Conservation (phyloP, 2,797 vertebrate genomes). For the Acipenser oxyrinchus region DNA sequence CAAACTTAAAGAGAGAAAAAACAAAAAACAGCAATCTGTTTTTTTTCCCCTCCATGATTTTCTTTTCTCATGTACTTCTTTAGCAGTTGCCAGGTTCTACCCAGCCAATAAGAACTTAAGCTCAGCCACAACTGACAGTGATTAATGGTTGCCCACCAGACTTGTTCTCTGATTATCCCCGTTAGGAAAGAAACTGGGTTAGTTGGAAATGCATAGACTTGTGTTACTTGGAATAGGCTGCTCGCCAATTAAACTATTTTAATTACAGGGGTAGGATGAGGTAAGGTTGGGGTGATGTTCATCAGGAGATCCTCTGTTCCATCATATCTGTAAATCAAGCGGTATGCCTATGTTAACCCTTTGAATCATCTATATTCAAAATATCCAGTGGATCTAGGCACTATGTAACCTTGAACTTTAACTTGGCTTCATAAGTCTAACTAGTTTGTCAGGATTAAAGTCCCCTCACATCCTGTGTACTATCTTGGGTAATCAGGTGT, state of each 20-base stretch:
- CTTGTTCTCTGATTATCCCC: constrained; percentile 42
- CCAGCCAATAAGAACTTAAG: constrained; percentile 61
- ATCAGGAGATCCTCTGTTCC: no score
- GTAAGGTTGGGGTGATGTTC: no score
- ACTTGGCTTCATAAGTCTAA: no score
- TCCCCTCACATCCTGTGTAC: no score
- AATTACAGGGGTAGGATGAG: no score
- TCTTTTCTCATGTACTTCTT: constrained; percentile 35
- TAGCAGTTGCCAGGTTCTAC: constrained; percentile 46
- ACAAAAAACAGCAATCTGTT: background rate
- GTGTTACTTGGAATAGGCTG: constrained; percentile 35
- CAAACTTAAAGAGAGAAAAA: background rate
- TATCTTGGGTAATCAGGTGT: no score
- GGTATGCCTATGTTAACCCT: no score
- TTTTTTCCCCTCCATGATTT: constrained; percentile 44
- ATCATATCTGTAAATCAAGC: no score
- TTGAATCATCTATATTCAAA: no score
- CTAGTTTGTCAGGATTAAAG: no score
- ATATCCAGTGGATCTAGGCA: no score
- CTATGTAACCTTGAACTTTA: no score
- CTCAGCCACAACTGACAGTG: constrained; percentile 53
- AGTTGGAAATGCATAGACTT: constrained; percentile 36
- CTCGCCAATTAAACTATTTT: constrained; percentile 27
- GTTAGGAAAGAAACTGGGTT: constrained; percentile 37
- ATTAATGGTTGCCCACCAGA: constrained; percentile 57